These are phyloP conservation scores for Gallinago undulata DNA, from an alignment of 2,113 vertebrate genomes.

Conservation along the genomic window DNA sequence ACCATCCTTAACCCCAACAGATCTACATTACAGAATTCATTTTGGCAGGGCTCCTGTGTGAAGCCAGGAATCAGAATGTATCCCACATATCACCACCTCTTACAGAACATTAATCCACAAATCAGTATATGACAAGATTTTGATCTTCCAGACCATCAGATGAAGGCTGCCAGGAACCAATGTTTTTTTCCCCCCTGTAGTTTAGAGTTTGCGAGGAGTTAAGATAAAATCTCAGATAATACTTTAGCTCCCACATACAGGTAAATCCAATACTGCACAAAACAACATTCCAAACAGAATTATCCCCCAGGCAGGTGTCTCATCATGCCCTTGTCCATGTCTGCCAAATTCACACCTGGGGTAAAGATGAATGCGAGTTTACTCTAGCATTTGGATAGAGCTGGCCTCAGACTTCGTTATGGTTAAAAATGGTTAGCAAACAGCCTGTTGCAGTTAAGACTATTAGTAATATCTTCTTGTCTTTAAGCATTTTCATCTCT, in stretches of 20 bases:
- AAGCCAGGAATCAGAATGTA: neutral
- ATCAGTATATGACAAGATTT: neutral
- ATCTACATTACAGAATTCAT: neutral
- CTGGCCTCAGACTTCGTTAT: neutral
- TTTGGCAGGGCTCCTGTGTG: neutral
- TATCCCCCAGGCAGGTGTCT: neutral
- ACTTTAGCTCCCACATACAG: neutral
- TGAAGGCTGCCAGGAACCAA: neutral
- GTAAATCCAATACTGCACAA: conserved; percentile 5
- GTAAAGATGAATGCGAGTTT: neutral
- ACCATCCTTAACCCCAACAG: neutral
- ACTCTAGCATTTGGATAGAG: neutral
- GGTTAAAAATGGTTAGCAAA: neutral
- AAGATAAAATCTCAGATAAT: conserved; percentile 11
- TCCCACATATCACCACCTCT: neutral
- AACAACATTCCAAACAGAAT: conserved; percentile 42
- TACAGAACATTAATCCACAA: neutral
- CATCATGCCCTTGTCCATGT: neutral
- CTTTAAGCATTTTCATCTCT: neutral
- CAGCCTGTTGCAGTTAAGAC: neutral
- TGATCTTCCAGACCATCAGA: neutral
- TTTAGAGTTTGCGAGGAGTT: neutral
- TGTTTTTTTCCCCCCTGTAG: neutral
- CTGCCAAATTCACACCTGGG: conserved; percentile 18
- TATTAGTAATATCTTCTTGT: neutral